Evolutionary conservation across 2,113 vertebrate species (phyloP).

Genomic region (Eretmochelys imbricata): DNA sequence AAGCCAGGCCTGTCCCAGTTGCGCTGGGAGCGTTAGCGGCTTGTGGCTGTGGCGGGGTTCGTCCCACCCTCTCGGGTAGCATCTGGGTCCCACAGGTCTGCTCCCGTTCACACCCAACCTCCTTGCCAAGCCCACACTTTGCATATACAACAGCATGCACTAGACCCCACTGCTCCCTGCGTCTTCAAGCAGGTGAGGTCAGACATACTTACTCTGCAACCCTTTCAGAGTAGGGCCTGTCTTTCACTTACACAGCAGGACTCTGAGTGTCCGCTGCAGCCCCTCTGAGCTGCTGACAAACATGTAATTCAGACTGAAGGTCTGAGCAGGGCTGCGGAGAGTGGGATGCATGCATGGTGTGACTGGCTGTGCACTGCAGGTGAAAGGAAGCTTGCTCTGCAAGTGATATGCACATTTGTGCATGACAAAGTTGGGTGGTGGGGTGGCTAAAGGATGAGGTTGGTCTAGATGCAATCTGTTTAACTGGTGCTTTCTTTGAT

Average conservation of each 20-base stretch:
- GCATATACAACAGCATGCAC: not conserved
- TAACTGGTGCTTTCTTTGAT: not conserved
- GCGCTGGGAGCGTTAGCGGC: not conserved
- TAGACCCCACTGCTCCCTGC: not conserved
- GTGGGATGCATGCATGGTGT: not conserved
- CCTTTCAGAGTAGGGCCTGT: not conserved
- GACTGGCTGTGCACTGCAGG: not conserved
- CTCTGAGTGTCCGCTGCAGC: fast-evolving
- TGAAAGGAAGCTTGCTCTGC: not conserved
- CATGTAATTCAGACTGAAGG: not conserved
- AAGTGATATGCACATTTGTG: not conserved
- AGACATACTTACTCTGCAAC: not conserved
- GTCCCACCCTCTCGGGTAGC: not conserved
- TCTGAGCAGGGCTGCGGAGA: not conserved
- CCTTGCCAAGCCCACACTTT: not conserved
- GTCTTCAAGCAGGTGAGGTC: not conserved
- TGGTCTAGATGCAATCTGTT: not conserved
- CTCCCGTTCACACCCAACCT: not conserved
- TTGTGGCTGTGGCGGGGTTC: not conserved
- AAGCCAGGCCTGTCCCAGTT: not conserved
- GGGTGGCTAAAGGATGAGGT: not conserved
- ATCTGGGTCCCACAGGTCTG: not conserved
- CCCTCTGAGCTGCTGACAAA: fast-evolving
- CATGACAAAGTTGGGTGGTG: not conserved
- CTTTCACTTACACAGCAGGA: fast-evolving